phyloP scores from a whole-genome alignment of 1,140 invertebrate species.

The Leptopilina boulardi region DNA sequence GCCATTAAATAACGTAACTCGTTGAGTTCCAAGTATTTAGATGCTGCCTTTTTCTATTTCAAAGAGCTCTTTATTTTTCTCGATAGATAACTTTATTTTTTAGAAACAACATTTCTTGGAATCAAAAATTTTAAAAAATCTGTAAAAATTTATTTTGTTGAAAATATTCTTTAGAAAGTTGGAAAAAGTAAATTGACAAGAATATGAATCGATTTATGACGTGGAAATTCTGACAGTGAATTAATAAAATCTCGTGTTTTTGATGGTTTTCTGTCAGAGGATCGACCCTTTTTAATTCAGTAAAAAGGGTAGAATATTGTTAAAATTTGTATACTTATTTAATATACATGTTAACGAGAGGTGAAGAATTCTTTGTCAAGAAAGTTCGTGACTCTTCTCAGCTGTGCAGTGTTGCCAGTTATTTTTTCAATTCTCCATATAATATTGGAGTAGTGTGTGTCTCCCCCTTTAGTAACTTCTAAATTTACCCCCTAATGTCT shows the following conservation, averaged over 20 bases:
- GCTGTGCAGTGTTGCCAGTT: slow-evolving; percentile 12
- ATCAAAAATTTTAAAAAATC: not conserved
- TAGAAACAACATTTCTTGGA: not conserved
- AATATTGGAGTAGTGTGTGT: not conserved
- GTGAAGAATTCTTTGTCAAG: slow-evolving; percentile 9
- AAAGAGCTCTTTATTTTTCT: not conserved
- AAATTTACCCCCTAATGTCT: not conserved
- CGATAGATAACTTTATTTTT: not conserved
- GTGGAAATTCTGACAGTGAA: too few species aligned
- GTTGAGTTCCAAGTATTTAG: not conserved
- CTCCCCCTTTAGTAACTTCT: not conserved
- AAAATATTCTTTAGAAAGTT: too few species aligned
- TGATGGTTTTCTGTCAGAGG: too few species aligned
- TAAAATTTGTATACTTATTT: not conserved
- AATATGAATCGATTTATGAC: too few species aligned
- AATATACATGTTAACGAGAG: not conserved
- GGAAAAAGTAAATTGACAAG: too few species aligned
- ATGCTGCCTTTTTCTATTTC: not conserved
- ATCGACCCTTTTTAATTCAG: not conserved
- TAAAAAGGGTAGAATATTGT: not conserved
- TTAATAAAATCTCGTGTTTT: too few species aligned
- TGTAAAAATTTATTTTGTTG: too few species aligned
- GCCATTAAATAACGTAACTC: not conserved
- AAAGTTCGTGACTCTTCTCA: not conserved
- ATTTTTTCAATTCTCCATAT: slow-evolving; percentile 9